Base-by-base conservation (phyloP, 2,888 invertebrate genomes). In the Gryllus longicercus region DNA sequence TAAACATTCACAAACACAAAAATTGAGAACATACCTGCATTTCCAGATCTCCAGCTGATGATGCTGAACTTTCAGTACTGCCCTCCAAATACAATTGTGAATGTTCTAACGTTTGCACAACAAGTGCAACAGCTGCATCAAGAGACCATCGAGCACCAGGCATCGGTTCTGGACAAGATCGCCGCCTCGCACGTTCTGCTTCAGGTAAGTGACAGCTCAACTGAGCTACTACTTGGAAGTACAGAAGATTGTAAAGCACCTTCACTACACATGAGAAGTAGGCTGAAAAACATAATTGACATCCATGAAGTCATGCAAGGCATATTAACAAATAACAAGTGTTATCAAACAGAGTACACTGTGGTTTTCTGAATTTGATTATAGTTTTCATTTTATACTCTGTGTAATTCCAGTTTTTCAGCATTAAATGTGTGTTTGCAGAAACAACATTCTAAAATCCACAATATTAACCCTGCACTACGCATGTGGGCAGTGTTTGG, bases 211-310 rank as follows among this genome's bases (percentile, higher is more conserved):
- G 90, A 82, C 93, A 93, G 80, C 93, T 92, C 82, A 96, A 89
- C 87, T 95, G 95, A 79, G 94, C 91, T 83, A 96, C 91, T 78
- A 96, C 93, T 90, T 97, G 97, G 87, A 97, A 94, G 88, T 95
- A 96, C 82, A 94, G 90, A 82, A 97, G 90, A 87, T 97, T 95
- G 89, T 95, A 98, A 83, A 97, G 90, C 83, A 94, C 93, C 86
- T 94, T 94, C 2, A 97, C 95, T 85, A 97, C 92, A 86, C 94
- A 93, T 1, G 94, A 94, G 88, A 95, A 97, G 86, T 96, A 96
- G 79, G 93, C 97, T 96, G 90, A 2, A 89, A 88, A 80, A 83
- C 82, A 82, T n/a, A 51, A 78, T 18, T 11, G 50, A 49, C 10
- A 8, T 5, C 5, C 12, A n/a, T 49, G 2, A 38, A 4, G 25